phyloP scores from a whole-genome alignment of 1,140 invertebrate species.

The Pseudomyrmex pallidus region DNA sequence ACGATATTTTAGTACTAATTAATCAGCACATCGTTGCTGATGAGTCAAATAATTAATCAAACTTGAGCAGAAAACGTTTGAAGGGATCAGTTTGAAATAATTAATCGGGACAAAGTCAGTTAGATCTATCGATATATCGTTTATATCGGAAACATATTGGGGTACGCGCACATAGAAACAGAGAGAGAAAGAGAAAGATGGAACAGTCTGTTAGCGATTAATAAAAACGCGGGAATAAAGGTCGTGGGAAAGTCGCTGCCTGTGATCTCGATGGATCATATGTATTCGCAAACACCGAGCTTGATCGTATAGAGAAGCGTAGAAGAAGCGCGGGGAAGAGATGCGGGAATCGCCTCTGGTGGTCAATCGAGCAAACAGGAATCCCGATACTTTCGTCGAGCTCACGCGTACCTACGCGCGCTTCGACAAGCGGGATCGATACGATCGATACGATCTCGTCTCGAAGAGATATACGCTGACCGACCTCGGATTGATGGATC shows the following conservation, averaged over 20 bases:
- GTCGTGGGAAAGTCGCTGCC: conserved; percentile 72
- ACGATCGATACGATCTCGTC: conserved; percentile 72
- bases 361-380: conserved; percentile 68
- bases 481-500: conserved; percentile 77
- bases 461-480: conserved; percentile 40
- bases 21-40: neutral
- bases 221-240: conserved; percentile 51
- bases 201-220: conserved; percentile 13
- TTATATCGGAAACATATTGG: neutral
- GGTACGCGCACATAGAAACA: neutral
- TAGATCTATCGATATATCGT: neutral
- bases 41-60: neutral
- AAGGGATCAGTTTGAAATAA: neutral
- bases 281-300: conserved; percentile 51
- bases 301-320: conserved; percentile 46
- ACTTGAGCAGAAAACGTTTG: neutral
- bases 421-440: conserved; percentile 70
- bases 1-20: neutral
- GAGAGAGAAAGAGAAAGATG: neutral
- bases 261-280: conserved; percentile 65
- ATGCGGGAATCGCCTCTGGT: conserved; percentile 68
- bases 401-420: conserved; percentile 65
- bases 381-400: conserved; percentile 70
- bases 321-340: conserved; percentile 11
- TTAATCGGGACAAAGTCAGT: neutral